These are phyloP conservation scores for Lasaia peninsularis DNA, from an alignment of 1,140 invertebrate species.

Conservation along the genomic window DNA sequence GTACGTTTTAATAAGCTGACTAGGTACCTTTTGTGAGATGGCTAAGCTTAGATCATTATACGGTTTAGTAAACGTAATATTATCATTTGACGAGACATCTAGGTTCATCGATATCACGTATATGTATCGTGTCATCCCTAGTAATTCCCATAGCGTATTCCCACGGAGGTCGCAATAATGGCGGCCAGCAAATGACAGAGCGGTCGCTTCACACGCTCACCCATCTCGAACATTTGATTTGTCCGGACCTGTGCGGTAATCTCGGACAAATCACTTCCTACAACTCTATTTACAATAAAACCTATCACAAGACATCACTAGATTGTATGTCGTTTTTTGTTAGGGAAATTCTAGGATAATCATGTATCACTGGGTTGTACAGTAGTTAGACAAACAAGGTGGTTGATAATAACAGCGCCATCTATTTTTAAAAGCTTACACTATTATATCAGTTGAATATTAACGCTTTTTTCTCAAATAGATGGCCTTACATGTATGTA, in stretches of 20 bases:
- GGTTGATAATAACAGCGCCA: too few relatives aligned
- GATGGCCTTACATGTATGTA: too few relatives aligned
- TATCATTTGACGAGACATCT: neutral
- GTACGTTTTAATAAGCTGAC: too few relatives aligned
- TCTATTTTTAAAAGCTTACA: too few relatives aligned
- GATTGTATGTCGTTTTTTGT: slow-evolving; percentile 1
- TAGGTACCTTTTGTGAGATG: too few relatives aligned
- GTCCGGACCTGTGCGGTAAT: slow-evolving; percentile 1
- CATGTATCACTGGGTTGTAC: too few relatives aligned
- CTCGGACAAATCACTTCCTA: slow-evolving; percentile 5
- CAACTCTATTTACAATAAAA: slow-evolving; percentile 8
- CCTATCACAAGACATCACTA: neutral
- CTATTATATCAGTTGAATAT: too few relatives aligned
- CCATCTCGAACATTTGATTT: slow-evolving; percentile 9
- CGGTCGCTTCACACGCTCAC: slow-evolving; percentile 27
- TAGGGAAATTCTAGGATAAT: neutral
- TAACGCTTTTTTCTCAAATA: too few relatives aligned
- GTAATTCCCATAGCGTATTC: slow-evolving; percentile 20
- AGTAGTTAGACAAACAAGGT: too few relatives aligned
- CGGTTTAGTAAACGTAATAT: too few relatives aligned
- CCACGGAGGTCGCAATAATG: slow-evolving; percentile 25
- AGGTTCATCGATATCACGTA: neutral
- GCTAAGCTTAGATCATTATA: too few relatives aligned
- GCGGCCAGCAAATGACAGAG: slow-evolving; percentile 30
- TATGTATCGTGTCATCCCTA: slow-evolving; percentile 3